Evolutionary conservation across 1,140 invertebrate species (phyloP), one percentile per base, ranked within the genome.

Genomic region (Sycobia sp.): DNA sequence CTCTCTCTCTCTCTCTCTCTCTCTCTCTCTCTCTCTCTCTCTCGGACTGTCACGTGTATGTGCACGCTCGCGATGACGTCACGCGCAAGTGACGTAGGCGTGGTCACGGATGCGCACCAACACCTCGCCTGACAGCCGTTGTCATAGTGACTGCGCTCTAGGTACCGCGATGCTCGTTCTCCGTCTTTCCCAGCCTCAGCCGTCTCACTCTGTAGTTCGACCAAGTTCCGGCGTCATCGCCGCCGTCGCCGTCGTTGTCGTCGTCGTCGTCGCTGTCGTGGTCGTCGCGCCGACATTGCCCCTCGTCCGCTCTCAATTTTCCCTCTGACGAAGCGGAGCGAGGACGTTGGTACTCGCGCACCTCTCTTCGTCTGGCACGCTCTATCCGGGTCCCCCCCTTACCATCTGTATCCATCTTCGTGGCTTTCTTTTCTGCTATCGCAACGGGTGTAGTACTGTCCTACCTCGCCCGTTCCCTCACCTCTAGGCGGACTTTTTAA

Each of bases 71-170:
- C 69, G 69, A 69, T 77, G 76, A 79, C 78, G 78, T 80, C 78
- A 79, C 73, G 44, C 53, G 49, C 68, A 75, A 70, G 62, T 79
- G 78, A 78, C 78, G 78, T 79, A 79, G 78, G 78, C 77, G 78
- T 80, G 77, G 78, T 79, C 76, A 79, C 74, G 77, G 76, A 78
- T 79, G 78, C 77, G 77, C 76, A 77, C 76, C 73, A 78, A 77
- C 78, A 79, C 78, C 77, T 79, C 70, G 75, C 65, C 70, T 77
- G 75, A 78, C 77, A 78, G 75, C 76, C 76, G 78, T 80, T 78
- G 78, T 80, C 78, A 80, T 79, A 79, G 78, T 78, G 77, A 80
- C 76, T 77, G 77, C 71, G 55, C 56, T 59, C 49, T 62, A 51
- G 9, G 22, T 14, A 56, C 59, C 47, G 55, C 55, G 20, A 20